Base-by-base conservation (phyloP, 2,888 invertebrate genomes). In the Terebella lapidaria region DNA sequence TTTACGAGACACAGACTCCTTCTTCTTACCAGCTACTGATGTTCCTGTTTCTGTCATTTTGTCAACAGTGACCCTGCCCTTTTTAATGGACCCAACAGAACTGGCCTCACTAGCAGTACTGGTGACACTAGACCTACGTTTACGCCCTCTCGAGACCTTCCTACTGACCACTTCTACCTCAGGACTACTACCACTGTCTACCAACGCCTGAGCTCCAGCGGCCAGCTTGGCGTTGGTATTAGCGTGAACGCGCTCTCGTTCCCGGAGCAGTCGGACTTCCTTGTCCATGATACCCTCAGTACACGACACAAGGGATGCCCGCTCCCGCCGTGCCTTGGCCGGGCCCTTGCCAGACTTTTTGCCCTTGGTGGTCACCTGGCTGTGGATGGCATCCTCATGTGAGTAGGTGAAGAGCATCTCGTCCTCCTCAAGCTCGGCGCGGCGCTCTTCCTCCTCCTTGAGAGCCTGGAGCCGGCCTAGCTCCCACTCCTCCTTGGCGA, bases 331-430 rank as follows among this genome's bases (percentile, higher is more conserved):
- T 15, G 42, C 10, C 42, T 35, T 35, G n/a, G 10, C 10, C 10
- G 10, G 10, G 42, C 10, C 49, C 20, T 22, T 49, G 5, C 15
- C 20, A 5, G 18, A 15, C 49, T 49, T 49, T 49, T 49, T 49
- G 15, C 49, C 49, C 49, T 20, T 49, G 46, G 35, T 86, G 86
- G 87, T 88, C 87, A 91, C 91, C 91, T 91, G 90, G 84, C 89
- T 89, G 73, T 86, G 85, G n/a, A n/a, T n/a, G 69, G 89, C 87
- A 75, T 91, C 90, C 82, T 88, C 88, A 63, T 88, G 85, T 56
- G 87, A 86, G 79, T 88, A 91, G 26, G 90, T 90, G 71, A 90
- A 83, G 67, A 88, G 83, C 72, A 85, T 84, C 69, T 86, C 85
- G 60, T 83, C 81, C 55, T 82, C 82, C 61, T 83, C 82, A 30